Conservation (phyloP, 1,140 invertebrate species). For the Nomia melanderi region DNA sequence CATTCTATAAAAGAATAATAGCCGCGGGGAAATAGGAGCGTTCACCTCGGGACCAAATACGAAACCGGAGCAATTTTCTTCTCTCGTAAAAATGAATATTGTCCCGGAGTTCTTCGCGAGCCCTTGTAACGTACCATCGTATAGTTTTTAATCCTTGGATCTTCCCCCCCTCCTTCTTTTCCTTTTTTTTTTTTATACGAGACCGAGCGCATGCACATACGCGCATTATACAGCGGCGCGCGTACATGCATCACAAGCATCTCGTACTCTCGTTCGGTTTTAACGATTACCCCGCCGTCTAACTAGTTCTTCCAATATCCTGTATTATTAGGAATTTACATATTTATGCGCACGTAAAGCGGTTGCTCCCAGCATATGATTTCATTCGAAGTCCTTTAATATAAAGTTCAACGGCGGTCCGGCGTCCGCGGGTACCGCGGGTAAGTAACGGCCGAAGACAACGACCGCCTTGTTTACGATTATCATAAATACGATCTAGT, state of each 20-base stretch:
- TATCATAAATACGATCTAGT: conserved; percentile 48
- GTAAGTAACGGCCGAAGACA: conserved; percentile 30
- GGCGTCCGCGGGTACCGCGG: background rate
- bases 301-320: conserved; percentile 46
- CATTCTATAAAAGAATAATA: too few species aligned
- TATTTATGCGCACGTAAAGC: conserved; percentile 48
- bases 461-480: conserved; percentile 43
- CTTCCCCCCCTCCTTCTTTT: too few species aligned
- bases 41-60: too few species aligned
- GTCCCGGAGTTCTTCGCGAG: too few species aligned
- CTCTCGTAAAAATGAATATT: too few species aligned
- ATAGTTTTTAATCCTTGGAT: too few species aligned
- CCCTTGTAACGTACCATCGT: too few species aligned
- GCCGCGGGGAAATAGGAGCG: too few species aligned
- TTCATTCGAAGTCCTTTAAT: conserved; percentile 48
- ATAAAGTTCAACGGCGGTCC: conserved; percentile 30
- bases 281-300: conserved; percentile 37
- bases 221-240: background rate
- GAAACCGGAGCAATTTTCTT: too few species aligned
- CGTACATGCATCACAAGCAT: background rate
- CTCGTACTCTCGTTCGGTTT: background rate
- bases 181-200: too few species aligned
- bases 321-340: conserved; percentile 51
- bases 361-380: conserved; percentile 39
- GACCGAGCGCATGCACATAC: too few species aligned